These are phyloP conservation scores for Sylvilagus floridanus DNA, from an alignment of 2,797 vertebrate genomes.

Conservation along the genomic window DNA sequence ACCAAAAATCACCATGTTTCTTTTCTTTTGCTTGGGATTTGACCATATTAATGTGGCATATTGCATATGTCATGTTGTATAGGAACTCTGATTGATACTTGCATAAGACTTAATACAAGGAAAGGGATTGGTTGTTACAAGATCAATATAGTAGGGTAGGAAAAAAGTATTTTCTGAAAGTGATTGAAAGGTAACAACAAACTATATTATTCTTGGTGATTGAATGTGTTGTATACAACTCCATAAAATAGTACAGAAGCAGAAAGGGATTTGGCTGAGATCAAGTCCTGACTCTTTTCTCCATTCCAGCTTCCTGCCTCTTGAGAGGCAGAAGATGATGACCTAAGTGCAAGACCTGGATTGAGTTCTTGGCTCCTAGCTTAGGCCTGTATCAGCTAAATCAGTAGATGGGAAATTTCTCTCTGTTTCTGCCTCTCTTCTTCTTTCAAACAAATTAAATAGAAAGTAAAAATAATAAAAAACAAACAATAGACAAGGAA, in stretches of 20 bases:
- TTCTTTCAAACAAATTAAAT: too few species aligned
- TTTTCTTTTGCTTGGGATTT: neutral
- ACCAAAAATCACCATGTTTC: neutral
- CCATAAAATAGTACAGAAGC: neutral
- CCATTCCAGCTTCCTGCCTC: too few species aligned
- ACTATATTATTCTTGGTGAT: neutral
- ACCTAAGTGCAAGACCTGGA: too few species aligned
- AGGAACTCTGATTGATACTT: neutral
- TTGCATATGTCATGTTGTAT: neutral
- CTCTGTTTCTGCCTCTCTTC: too few species aligned
- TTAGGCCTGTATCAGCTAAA: too few species aligned
- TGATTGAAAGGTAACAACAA: neutral
- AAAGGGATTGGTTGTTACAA: neutral
- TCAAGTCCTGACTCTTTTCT: too few species aligned
- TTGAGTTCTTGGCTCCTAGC: too few species aligned
- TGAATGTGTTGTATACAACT: neutral
- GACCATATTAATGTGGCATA: neutral
- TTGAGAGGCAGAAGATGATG: too few species aligned
- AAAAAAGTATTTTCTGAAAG: constrained; percentile 30
- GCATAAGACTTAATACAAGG: neutral
- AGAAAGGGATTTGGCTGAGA: too few species aligned
- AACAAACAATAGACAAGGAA: neutral
- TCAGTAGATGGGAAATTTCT: too few species aligned
- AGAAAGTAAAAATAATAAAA: too few species aligned
- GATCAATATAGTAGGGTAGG: neutral